phyloP scores from a whole-genome alignment of 2,888 invertebrate species.

The Heliothis peltigera region DNA sequence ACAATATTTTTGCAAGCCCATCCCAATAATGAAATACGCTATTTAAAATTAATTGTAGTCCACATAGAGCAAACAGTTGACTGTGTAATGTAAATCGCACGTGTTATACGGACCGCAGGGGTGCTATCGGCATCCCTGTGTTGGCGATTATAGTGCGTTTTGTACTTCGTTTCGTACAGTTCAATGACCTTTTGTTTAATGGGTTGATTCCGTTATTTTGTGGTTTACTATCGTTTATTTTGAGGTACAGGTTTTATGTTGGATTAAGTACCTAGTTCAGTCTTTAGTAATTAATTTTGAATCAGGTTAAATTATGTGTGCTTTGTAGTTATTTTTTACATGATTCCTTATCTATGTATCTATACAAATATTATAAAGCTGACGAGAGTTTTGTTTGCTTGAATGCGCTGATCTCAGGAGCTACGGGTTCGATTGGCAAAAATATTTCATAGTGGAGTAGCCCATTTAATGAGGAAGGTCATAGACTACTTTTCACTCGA shows the following conservation, averaged over 20 bases:
- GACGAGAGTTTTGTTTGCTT: too few relatives aligned
- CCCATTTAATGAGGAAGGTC: too few relatives aligned
- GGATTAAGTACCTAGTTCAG: background rate
- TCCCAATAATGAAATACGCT: conserved; percentile 21
- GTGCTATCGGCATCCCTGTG: conserved; percentile 8
- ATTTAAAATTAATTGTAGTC: conserved; percentile 34
- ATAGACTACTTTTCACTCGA: too few relatives aligned
- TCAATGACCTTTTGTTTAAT: conserved; percentile 13
- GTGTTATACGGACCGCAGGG: conserved; percentile 41
- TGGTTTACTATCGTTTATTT: background rate
- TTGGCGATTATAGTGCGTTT: conserved; percentile 27
- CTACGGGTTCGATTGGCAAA: too few relatives aligned
- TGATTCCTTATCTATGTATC: too few relatives aligned
- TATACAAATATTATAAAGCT: too few relatives aligned
- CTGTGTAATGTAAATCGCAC: conserved; percentile 32
- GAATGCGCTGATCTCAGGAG: too few relatives aligned
- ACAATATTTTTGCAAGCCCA: conserved; percentile 20
- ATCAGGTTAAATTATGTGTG: too few relatives aligned
- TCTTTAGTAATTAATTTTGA: too few relatives aligned
- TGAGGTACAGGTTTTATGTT: background rate
- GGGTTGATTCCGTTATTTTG: background rate
- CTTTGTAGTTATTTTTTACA: too few relatives aligned
- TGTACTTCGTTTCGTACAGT: conserved; percentile 23
- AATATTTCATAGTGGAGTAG: too few relatives aligned
- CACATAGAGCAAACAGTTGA: conserved; percentile 36